These are phyloP conservation scores for Laterallus jamaicensis DNA, from an alignment of 2,113 vertebrate genomes.

Conservation along the genomic window DNA sequence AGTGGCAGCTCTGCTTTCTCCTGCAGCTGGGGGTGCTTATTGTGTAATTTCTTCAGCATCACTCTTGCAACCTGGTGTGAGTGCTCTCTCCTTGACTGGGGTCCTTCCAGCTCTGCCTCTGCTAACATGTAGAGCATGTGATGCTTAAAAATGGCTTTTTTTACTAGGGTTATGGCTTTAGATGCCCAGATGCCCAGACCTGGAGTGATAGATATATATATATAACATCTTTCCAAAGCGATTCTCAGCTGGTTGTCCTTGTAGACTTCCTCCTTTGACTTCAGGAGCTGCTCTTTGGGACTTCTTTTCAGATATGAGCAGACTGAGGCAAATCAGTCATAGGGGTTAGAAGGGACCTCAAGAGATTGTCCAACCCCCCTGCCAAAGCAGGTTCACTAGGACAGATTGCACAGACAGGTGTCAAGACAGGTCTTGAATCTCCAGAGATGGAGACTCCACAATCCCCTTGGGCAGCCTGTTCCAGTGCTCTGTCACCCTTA, in stretches of 20 bases:
- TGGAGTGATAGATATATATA: too few species aligned
- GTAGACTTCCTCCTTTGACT: neutral
- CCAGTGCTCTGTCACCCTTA: too few species aligned
- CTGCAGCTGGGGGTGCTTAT: neutral
- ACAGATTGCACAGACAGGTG: too few species aligned
- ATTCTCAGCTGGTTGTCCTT: neutral
- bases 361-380: too few species aligned
- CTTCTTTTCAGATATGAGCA: neutral
- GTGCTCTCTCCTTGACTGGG: neutral
- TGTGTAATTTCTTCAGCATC: fast-evolving
- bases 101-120: neutral
- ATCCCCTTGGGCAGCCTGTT: too few species aligned
- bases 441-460: too few species aligned
- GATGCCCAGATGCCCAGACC: too few species aligned
- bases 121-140: fast-evolving
- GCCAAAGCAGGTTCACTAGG: too few species aligned
- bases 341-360: too few species aligned
- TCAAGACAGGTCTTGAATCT: too few species aligned
- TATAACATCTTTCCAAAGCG: neutral
- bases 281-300: neutral
- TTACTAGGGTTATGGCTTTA: too few species aligned
- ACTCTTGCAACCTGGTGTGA: fast-evolving
- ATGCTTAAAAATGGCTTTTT: neutral
- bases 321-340: neutral
- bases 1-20: neutral